Evolutionary conservation across 2,888 invertebrate species (phyloP).

Genomic region (Drosophila paranaensis): DNA sequence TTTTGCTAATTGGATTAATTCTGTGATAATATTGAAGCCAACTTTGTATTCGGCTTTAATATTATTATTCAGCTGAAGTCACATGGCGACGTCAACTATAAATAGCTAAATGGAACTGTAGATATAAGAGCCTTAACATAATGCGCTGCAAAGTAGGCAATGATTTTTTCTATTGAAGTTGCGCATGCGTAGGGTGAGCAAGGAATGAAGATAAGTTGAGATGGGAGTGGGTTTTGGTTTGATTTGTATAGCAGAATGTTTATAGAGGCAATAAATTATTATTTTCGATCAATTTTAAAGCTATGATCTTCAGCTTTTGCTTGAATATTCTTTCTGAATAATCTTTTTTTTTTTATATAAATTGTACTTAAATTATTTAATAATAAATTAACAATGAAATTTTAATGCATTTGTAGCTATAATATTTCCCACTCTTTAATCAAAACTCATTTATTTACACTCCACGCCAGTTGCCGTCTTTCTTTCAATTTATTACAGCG

Average conservation of each 20-base stretch:
- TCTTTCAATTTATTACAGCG: not conserved
- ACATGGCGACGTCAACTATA: not conserved
- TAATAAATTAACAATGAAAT: too few species aligned
- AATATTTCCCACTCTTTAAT: not conserved
- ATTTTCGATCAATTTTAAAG: too few species aligned
- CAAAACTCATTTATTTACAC: not conserved
- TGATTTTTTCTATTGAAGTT: not conserved
- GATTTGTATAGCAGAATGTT: not conserved
- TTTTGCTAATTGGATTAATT: constrained; percentile 70
- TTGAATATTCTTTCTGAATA: too few species aligned
- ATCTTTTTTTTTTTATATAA: too few species aligned
- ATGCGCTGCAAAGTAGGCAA: constrained; percentile 24
- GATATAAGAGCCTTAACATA: not conserved
- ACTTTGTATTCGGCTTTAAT: constrained; percentile 42
- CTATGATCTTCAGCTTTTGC: too few species aligned
- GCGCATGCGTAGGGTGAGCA: constrained; percentile 23
- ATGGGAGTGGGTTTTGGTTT: not conserved
- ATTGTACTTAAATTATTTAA: too few species aligned
- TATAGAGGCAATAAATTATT: too few species aligned
- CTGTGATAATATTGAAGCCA: constrained; percentile 61
- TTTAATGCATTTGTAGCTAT: too few species aligned
- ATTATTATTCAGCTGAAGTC: constrained; percentile 17
- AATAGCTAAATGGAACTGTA: not conserved
- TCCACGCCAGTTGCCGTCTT: not conserved
- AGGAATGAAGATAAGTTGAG: not conserved